Base-by-base conservation (phyloP, 1,140 invertebrate genomes). In the Ditylenchus dipsaci region DNA sequence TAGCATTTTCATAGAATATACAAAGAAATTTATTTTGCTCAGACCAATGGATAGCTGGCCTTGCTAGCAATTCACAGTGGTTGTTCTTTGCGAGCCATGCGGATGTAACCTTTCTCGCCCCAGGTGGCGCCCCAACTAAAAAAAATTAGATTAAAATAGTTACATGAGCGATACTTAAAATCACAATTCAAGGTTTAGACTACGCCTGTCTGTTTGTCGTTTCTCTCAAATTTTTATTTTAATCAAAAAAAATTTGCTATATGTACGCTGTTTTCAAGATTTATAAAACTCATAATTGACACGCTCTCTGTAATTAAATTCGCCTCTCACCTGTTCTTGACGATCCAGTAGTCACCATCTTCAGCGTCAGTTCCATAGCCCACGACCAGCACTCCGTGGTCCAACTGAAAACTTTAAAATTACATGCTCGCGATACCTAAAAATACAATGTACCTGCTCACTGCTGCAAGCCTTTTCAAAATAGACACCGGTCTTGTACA, bases 311-410 rank as follows among this genome's bases (percentile, higher is more conserved):
- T n/a, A n/a, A n/a, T n/a, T n/a, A n/a, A n/a, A n/a, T n/a, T n/a
- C n/a, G n/a, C n/a, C n/a, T n/a, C n/a, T 21, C 59, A 85, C 70
- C 83, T 73, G 90, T 95, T 95, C 78, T 95, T 92, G 21, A 95
- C 84, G 9, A 95, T 89, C 92, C 92, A 96, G 68, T 90, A 91
- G 77, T 91, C 89, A 30, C 86, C 65, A 45, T 86, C 87, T 26
- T 81, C 74, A 17, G 85, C 75, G 61, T 87, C 69, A 8, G 71
- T 72, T 21, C 91, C 91, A 83, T 91, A 94, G 43, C 92, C 91
- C 62, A 93, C 90, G 68, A 88, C 87, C 7, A 92, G 82, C 1
- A 93, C 94, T 71, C 91, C 8, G 38, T 13, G 21, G 42, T 43
- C 9, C 5, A 63, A 15, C 21, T n/a, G n/a, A n/a, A n/a, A n/a